These are phyloP conservation scores for Phrynocephalus guinanensis DNA, from an alignment of 2,797 vertebrate genomes.

Conservation along the genomic window DNA sequence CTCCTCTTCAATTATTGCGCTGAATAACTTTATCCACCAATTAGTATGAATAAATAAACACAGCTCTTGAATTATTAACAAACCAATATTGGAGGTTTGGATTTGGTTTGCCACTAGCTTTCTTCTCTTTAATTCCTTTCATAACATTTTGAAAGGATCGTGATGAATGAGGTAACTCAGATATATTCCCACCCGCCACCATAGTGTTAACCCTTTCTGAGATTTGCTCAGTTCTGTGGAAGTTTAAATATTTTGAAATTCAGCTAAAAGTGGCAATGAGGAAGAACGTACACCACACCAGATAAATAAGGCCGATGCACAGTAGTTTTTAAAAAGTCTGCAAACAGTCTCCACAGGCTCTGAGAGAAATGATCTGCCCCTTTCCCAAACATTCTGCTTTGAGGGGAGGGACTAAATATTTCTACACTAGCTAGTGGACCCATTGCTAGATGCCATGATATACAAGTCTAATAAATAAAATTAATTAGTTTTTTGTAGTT, in stretches of 20 bases:
- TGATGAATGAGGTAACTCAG: background rate
- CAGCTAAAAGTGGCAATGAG: background rate
- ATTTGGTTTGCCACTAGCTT: conserved; percentile 16
- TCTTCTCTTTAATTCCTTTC: background rate
- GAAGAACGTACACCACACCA: background rate
- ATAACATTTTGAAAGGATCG: background rate
- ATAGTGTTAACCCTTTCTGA: background rate
- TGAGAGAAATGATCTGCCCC: background rate
- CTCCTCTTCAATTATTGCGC: conserved; percentile 47
- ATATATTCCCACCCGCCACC: background rate
- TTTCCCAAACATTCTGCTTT: background rate
- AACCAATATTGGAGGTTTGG: background rate
- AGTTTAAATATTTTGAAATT: background rate
- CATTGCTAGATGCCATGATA: too few relatives aligned
- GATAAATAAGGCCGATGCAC: background rate
- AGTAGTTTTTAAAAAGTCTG: background rate
- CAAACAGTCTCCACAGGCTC: background rate
- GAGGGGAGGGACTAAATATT: background rate
- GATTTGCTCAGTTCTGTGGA: background rate
- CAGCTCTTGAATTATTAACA: conserved; percentile 55
- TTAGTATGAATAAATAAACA: conserved; percentile 60
- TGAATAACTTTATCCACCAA: conserved; percentile 52
- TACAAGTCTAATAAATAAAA: too few relatives aligned
- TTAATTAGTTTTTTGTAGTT: background rate
- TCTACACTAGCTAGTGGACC: too few relatives aligned